Conservation (phyloP, 2,113 vertebrate genomes). For the Rhagologus leucostigma region DNA sequence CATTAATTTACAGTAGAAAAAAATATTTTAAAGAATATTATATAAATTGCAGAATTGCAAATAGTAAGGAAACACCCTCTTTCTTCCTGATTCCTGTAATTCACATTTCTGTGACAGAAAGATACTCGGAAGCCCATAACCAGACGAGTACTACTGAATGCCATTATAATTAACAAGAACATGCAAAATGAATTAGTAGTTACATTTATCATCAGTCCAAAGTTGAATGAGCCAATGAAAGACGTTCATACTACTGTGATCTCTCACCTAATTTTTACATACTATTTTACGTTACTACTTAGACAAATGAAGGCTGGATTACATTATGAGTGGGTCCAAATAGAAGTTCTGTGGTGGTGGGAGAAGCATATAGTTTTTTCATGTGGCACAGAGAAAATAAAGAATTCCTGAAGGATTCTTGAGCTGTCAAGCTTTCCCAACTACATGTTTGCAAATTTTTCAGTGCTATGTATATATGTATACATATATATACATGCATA, state of each 20-base stretch:
- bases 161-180: slow-evolving; percentile 45
- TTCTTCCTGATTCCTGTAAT: background rate
- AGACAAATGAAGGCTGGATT: background rate
- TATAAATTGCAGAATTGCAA: background rate
- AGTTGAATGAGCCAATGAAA: slow-evolving; percentile 34
- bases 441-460: background rate
- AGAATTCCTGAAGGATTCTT: background rate
- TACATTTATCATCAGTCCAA: slow-evolving; percentile 19
- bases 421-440: background rate
- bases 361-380: background rate
- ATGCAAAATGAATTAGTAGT: slow-evolving; percentile 31
- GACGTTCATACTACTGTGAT: background rate
- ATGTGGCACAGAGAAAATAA: background rate
- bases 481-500: too few species aligned
- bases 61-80: background rate
- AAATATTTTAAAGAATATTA: background rate
- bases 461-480: background rate
- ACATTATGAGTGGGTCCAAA: background rate
- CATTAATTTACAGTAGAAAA: background rate
- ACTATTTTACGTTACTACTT: background rate
- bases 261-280: slow-evolving; percentile 1
- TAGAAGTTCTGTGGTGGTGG: background rate
- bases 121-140: background rate
- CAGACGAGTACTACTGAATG: background rate
- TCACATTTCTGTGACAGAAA: background rate